These are phyloP conservation scores for Drosophila santomea DNA, from an alignment of 1,140 invertebrate genomes.

Conservation along the genomic window DNA sequence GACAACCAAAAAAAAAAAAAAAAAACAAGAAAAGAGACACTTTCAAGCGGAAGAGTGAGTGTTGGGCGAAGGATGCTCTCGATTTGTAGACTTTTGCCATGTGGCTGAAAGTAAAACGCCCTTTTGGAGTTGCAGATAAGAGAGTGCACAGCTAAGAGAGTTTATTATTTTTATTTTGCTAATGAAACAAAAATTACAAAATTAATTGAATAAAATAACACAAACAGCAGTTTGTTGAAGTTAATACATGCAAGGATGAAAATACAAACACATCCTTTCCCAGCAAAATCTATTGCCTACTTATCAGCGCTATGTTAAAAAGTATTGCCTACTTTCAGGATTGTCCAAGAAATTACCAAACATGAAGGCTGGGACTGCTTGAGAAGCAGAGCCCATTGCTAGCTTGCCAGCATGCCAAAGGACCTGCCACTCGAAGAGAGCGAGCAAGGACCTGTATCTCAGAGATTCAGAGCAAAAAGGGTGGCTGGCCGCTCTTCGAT, in stretches of 20 bases:
- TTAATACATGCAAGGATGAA: not conserved
- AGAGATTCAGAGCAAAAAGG: conserved; percentile 18
- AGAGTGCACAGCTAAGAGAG: conserved; percentile 22
- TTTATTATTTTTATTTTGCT: conserved; percentile 3
- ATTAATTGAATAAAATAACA: not conserved
- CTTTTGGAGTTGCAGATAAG: conserved; percentile 68
- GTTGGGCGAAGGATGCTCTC: conserved; percentile 22
- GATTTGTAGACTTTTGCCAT: conserved; percentile 55
- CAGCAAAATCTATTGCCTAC: not conserved
- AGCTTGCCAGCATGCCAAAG: conserved; percentile 5
- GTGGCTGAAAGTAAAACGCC: conserved; percentile 74
- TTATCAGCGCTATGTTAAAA: not conserved
- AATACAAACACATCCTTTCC: not conserved
- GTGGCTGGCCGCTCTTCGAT: conserved; percentile 13
- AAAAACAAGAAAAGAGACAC: not conserved
- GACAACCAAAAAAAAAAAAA: not conserved
- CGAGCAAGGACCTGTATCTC: conserved; percentile 22
- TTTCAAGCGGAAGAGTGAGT: conserved; percentile 5
- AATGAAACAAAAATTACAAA: not conserved
- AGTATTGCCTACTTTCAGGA: not conserved
- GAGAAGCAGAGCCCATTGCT: conserved; percentile 12
- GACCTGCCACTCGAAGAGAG: conserved; percentile 14
- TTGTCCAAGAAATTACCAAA: conserved; percentile 2
- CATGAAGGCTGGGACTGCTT: not conserved
- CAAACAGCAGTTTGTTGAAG: not conserved